Evolutionary conservation across 2,113 vertebrate genomes (phyloP).

Genomic region (Macrotis lagotis): DNA sequence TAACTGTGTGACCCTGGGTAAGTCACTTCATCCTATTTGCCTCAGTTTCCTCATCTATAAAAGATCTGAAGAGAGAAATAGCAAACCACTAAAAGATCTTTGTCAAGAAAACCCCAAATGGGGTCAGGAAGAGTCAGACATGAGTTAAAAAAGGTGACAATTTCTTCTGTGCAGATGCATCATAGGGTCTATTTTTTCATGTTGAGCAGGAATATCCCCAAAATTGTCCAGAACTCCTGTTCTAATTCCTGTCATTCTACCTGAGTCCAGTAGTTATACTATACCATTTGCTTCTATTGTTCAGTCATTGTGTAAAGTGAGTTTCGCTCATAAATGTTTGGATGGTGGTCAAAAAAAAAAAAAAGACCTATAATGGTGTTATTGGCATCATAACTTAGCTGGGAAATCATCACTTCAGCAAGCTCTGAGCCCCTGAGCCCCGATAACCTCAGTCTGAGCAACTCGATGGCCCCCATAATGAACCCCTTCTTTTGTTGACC

Average conservation of each 20-base stretch:
- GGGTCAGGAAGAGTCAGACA: not conserved
- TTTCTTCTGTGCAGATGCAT: not conserved
- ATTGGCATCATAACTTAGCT: not conserved
- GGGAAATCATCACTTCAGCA: not conserved
- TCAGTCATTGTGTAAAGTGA: not conserved
- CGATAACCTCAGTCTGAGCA: not conserved
- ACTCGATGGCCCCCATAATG: not conserved
- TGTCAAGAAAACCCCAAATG: no score
- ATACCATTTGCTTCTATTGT: not conserved
- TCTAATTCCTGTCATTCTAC: not conserved
- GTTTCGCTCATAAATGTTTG: not conserved
- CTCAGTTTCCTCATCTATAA: no score
- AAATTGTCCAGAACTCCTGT: not conserved
- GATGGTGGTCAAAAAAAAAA: not conserved
- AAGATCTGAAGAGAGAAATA: no score
- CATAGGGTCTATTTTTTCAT: not conserved
- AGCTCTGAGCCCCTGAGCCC: conserved; percentile 50
- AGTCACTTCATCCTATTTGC: no score
- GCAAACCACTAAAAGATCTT: no score
- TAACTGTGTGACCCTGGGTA: not conserved
- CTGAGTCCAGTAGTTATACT: not conserved
- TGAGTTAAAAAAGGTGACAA: not conserved
- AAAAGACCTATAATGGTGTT: not conserved
- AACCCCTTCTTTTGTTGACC: conserved; percentile 32
- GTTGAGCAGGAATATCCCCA: not conserved